phyloP scores from a whole-genome alignment of 92 coral and sea anemone genomes.

The Galaxea fascicularis region DNA sequence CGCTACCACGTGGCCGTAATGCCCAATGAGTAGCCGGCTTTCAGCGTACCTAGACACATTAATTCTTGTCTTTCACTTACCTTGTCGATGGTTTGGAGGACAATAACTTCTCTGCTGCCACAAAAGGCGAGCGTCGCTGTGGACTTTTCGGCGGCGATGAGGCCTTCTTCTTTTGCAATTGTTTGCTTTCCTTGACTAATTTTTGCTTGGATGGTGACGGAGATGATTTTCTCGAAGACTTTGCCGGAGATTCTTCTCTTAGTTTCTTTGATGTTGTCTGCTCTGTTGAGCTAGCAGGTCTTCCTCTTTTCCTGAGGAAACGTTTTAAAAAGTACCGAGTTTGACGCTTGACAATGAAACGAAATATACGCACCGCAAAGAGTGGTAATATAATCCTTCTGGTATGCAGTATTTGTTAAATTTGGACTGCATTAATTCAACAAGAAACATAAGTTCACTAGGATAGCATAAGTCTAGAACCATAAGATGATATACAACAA shows the following conservation, averaged over 20 bases:
- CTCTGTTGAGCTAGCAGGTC: conserved; percentile 31
- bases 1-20: too few species aligned
- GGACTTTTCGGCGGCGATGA: conserved; percentile 34
- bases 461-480: too few species aligned
- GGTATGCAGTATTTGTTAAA: too few species aligned
- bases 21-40: too few species aligned
- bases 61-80: too few species aligned
- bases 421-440: too few species aligned
- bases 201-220: background rate
- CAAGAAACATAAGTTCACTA: too few species aligned
- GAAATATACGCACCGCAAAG: too few species aligned
- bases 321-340: background rate
- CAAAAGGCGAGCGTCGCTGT: conserved; percentile 32
- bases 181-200: conserved; percentile 20
- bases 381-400: too few species aligned
- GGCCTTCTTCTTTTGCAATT: conserved; percentile 5
- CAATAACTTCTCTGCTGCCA: conserved; percentile 3
- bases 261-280: conserved; percentile 23
- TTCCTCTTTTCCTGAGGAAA: conserved; percentile 50
- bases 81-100: conserved; percentile 27
- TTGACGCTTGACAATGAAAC: too few species aligned
- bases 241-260: conserved; percentile 2
- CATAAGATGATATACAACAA: too few species aligned
- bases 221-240: conserved; percentile 7
- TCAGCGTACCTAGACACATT: too few species aligned